phyloP scores from a whole-genome alignment of 2,797 vertebrate genomes.

The Sebastes dallii region DNA sequence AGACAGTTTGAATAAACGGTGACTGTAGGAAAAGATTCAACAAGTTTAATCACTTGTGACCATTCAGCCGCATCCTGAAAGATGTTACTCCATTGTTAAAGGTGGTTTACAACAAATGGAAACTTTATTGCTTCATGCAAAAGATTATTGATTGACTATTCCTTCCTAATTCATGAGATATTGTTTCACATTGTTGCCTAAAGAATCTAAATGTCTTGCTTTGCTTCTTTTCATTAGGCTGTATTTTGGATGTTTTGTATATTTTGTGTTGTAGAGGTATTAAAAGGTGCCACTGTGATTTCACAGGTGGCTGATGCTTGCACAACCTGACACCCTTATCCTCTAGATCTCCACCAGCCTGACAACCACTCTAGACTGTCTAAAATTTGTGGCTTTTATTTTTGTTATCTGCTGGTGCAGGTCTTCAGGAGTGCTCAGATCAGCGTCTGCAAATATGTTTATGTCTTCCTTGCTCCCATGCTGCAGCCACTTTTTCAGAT shows the following conservation, averaged over 20 bases:
- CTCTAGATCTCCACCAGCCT: constrained; percentile 51
- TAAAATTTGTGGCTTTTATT: not conserved
- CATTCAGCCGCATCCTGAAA: not conserved
- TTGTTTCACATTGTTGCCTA: not conserved
- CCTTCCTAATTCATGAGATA: not conserved
- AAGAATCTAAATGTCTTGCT: not conserved
- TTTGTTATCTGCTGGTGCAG: constrained; percentile 40
- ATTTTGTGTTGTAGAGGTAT: not conserved
- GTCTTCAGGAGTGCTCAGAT: constrained; percentile 42
- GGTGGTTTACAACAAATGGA: not conserved
- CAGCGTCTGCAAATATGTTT: not conserved
- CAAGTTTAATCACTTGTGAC: not conserved
- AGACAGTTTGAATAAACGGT: not conserved
- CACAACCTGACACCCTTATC: constrained; percentile 15
- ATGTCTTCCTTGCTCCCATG: constrained; percentile 14
- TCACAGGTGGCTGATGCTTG: constrained; percentile 27
- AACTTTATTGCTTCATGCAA: not conserved
- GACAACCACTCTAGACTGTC: not conserved
- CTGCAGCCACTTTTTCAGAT: constrained; percentile 30
- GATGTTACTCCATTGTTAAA: not conserved
- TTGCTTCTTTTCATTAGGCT: constrained; percentile 12
- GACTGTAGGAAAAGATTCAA: not conserved
- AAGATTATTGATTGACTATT: not conserved
- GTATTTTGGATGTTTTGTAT: not conserved
- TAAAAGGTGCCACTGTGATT: constrained; percentile 31